Evolutionary conservation across 2,113 vertebrate genomes (phyloP).

Genomic region (Anguilla japonica): DNA sequence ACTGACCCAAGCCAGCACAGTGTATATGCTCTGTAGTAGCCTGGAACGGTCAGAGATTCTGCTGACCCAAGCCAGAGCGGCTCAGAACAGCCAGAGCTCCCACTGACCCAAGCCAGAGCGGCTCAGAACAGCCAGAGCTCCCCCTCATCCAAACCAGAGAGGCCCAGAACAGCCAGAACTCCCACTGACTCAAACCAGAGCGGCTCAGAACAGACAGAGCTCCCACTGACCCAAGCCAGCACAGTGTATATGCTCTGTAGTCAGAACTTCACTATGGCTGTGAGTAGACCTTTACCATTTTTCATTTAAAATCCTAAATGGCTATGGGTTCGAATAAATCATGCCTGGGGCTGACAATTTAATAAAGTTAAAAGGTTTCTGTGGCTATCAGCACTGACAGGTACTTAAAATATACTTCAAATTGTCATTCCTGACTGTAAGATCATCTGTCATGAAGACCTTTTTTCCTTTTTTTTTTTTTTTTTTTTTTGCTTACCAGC

Average conservation of each 20-base stretch:
- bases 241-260: neutral
- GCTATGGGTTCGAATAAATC: constrained; percentile 22
- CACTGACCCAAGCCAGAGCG: too few relatives aligned
- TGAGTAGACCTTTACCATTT: constrained; percentile 9
- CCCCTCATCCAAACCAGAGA: neutral
- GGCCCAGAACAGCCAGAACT: neutral
- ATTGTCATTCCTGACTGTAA: constrained; percentile 22
- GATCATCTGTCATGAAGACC: constrained; percentile 25
- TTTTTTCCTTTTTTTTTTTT: neutral
- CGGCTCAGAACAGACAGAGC: too few relatives aligned
- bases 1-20: too few relatives aligned
- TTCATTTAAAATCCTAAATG: constrained; percentile 28
- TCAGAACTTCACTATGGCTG: constrained; percentile 8
- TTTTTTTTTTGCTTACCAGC: neutral
- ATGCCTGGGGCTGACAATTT: constrained; percentile 23
- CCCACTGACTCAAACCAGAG: too few relatives aligned
- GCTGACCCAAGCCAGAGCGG: too few relatives aligned
- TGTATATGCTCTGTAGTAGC: too few relatives aligned
- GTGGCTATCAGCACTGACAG: constrained; percentile 23
- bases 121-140: too few relatives aligned
- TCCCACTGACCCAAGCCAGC: too few relatives aligned
- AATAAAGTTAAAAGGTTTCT: constrained; percentile 43
- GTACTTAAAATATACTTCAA: constrained; percentile 21
- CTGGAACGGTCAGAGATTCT: too few relatives aligned
- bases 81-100: too few relatives aligned